Evolutionary conservation across 2,888 invertebrate genomes (phyloP).

Genomic region (Ethmia dodecea): DNA sequence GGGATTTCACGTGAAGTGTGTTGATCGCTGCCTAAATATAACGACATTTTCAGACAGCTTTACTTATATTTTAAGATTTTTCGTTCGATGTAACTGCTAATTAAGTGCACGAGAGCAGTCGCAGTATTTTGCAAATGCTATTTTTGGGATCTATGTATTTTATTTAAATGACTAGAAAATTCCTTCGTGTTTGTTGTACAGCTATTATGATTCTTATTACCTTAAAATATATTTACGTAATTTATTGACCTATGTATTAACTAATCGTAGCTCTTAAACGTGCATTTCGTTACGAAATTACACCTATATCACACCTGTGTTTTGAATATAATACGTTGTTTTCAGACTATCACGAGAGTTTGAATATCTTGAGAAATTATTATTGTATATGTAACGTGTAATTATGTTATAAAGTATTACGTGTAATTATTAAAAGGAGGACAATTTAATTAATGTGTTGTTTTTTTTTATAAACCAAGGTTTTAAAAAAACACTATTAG

Average conservation of each 20-base stretch:
- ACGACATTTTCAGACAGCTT: conserved; percentile 58
- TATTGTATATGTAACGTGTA: conserved; percentile 75
- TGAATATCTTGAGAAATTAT: conserved; percentile 72
- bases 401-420: conserved; percentile 77
- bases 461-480: no score
- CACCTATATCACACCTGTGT: conserved; percentile 60
- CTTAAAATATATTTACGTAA: conserved; percentile 76
- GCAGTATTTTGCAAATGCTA: not conserved
- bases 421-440: conserved; percentile 75
- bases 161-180: conserved; percentile 30
- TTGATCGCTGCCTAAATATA: conserved; percentile 5
- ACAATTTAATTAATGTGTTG: conserved; percentile 55
- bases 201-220: conserved; percentile 53
- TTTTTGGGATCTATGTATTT: conserved; percentile 21
- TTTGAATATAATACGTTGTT: conserved; percentile 63
- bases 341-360: conserved; percentile 64
- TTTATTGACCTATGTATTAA: conserved; percentile 65
- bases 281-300: conserved; percentile 68
- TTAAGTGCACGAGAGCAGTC: no score
- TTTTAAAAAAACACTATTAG: no score
- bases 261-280: conserved; percentile 57
- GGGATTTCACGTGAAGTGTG: not conserved
- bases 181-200: conserved; percentile 54
- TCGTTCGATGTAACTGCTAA: conserved; percentile 9
- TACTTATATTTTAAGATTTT: conserved; percentile 58